A percentile compares a stretch with the other conserved stretches of the same genome.
phyloP scores from a whole-genome alignment of 2,113 vertebrate species.

The Apodemus speciosus region DNA sequence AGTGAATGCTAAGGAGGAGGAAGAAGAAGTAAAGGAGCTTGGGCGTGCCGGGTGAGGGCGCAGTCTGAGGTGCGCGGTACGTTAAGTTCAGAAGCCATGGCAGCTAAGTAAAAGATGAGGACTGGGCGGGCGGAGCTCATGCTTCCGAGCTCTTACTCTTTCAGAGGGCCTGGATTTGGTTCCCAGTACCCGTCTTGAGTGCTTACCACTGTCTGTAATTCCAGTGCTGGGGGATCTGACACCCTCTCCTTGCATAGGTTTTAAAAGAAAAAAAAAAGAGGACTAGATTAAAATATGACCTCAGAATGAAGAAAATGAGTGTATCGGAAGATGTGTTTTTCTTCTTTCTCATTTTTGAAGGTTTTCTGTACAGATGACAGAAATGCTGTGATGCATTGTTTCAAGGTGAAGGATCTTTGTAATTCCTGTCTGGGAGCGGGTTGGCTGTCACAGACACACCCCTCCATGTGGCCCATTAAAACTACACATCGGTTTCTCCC shows the following conservation, averaged over 20 bases:
- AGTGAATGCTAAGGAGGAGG: conserved; percentile 29
- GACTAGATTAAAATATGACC: neutral
- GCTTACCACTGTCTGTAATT: neutral
- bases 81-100: neutral
- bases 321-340: neutral
- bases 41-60: neutral
- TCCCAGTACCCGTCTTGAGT: neutral
- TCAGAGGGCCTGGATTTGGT: neutral
- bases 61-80: neutral
- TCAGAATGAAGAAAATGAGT: neutral
- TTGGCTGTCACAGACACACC: neutral
- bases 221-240: no score
- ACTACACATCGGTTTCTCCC: neutral
- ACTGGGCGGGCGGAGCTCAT: neutral
- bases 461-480: neutral
- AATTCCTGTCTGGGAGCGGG: neutral
- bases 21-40: neutral
- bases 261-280: neutral
- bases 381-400: neutral
- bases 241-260: neutral
- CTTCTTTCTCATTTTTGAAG: neutral
- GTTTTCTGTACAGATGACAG: neutral
- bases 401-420: conserved; percentile 6
- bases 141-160: neutral
- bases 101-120: neutral